phyloP scores from a whole-genome alignment of 2,888 invertebrate species.

The Caenorhabditis imperialis region DNA sequence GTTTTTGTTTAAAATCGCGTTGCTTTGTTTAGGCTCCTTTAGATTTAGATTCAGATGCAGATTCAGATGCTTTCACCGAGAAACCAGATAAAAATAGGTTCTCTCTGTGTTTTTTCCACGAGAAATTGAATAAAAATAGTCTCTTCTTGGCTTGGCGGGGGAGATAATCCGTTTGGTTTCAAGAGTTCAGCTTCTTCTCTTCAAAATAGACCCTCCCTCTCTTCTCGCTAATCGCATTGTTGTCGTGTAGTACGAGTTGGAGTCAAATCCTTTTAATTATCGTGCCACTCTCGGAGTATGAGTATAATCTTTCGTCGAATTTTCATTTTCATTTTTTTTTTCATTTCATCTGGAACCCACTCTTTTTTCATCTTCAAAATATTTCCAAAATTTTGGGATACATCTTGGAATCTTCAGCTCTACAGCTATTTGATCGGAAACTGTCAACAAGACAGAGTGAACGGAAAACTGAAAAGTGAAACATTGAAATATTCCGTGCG shows the following conservation, averaged over 20 bases:
- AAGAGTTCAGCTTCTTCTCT: conserved; percentile 22
- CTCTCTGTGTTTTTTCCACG: conserved; percentile 7
- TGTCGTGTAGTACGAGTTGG: too few relatives aligned
- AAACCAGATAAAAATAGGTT: conserved; percentile 15
- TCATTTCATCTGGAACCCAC: too few relatives aligned
- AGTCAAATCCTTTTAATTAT: conserved; percentile 5
- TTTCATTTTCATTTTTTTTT: conserved; percentile 2
- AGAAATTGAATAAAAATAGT: conserved; percentile 6
- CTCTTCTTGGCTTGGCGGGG: conserved; percentile 13
- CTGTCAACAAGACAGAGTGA: too few relatives aligned
- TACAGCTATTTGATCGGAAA: too few relatives aligned
- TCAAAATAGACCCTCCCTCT: too few relatives aligned
- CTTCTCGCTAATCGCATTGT: conserved; percentile 24
- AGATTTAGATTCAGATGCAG: neutral
- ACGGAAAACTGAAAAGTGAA: too few relatives aligned
- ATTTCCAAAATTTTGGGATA: neutral
- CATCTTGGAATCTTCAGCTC: too few relatives aligned
- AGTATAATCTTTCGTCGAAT: conserved; percentile 6
- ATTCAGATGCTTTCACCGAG: too few relatives aligned
- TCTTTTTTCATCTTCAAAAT: too few relatives aligned
- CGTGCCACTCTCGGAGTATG: neutral
- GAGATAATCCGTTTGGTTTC: conserved; percentile 42
- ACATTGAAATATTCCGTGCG: too few relatives aligned
- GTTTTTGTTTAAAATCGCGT: too few relatives aligned
- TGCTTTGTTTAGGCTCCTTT: too few relatives aligned